Conservation (phyloP, 2,113 vertebrate species). For the Puffinus mauretanicus region DNA sequence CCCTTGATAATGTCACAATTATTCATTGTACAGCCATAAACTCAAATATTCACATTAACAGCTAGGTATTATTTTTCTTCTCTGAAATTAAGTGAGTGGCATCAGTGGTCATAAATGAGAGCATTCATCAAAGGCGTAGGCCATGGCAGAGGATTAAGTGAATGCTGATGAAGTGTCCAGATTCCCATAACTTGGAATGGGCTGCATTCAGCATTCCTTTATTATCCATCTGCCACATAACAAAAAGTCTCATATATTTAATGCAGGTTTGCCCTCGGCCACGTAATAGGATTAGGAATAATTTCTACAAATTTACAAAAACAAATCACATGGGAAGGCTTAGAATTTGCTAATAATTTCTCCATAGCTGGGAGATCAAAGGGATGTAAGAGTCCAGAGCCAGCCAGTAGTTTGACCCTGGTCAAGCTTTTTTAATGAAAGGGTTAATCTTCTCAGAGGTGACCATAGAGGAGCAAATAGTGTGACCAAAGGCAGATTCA, state of each 20-base stretch:
- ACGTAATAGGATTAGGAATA: constrained; percentile 99
- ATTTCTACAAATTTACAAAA: constrained; percentile 99
- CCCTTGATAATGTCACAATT: constrained; percentile 89
- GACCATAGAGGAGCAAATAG: constrained; percentile 95
- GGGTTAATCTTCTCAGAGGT: constrained; percentile 99
- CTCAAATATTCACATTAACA: constrained; percentile 81
- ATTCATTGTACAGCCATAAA: constrained; percentile 83
- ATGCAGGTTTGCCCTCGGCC: constrained; percentile 89
- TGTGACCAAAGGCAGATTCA: constrained; percentile 99
- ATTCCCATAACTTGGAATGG: constrained; percentile 90
- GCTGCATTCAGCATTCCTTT: constrained; percentile 86
- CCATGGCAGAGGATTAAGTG: constrained; percentile 85
- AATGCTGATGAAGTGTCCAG: constrained; percentile 86
- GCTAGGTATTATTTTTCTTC: constrained; percentile 81
- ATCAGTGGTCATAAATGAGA: constrained; percentile 82
- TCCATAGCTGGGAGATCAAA: constrained; percentile 99
- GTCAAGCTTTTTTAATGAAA: constrained; percentile 97
- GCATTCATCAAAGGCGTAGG: constrained; percentile 86
- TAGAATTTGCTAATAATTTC: constrained; percentile 99
- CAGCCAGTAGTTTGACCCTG: constrained; percentile 93
- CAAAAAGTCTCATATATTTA: constrained; percentile 94
- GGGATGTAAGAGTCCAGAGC: constrained; percentile 82
- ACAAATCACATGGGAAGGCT: constrained; percentile 99
- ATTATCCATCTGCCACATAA: constrained; percentile 87
- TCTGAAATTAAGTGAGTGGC: constrained; percentile 83